These are phyloP conservation scores for Drosophila orena DNA, from an alignment of 1,140 invertebrate species.

Conservation along the genomic window DNA sequence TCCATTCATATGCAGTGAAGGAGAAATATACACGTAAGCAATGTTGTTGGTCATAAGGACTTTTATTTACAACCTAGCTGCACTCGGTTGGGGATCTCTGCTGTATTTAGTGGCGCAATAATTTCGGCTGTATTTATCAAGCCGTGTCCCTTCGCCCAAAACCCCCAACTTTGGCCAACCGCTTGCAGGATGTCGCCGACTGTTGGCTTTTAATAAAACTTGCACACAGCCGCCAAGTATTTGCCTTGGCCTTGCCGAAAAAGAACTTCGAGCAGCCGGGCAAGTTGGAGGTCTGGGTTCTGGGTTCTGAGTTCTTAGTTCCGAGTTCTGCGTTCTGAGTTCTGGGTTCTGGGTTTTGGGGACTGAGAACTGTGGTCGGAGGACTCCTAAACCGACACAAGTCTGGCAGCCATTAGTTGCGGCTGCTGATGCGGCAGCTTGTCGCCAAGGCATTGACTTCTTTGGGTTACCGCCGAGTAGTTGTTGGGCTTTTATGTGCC, in stretches of 20 bases:
- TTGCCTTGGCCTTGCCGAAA: slow-evolving; percentile 53
- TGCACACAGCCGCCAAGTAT: slow-evolving; percentile 60
- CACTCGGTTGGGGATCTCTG: too few species aligned
- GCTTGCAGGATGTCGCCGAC: slow-evolving; percentile 63
- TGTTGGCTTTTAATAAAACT: slow-evolving; percentile 81
- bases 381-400: slow-evolving; percentile 39
- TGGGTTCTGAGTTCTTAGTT: neutral
- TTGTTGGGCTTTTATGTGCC: slow-evolving; percentile 72
- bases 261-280: slow-evolving; percentile 21
- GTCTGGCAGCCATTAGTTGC: slow-evolving; percentile 74
- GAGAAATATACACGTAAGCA: too few species aligned
- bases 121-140: slow-evolving; percentile 74
- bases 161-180: slow-evolving; percentile 28
- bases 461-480: slow-evolving; percentile 41
- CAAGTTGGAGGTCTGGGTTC: neutral
- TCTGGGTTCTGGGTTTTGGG: neutral
- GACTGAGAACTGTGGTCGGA: neutral
- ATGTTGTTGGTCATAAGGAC: too few species aligned
- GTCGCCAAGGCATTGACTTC: slow-evolving; percentile 70
- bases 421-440: slow-evolving; percentile 65
- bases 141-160: slow-evolving; percentile 27
- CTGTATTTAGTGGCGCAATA: slow-evolving; percentile 37
- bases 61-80: too few species aligned
- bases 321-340: too few species aligned
- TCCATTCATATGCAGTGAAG: too few species aligned